Evolutionary conservation across 2,113 vertebrate genomes (phyloP), one percentile per base, ranked within the genome.

Genomic region (Pagrus major): DNA sequence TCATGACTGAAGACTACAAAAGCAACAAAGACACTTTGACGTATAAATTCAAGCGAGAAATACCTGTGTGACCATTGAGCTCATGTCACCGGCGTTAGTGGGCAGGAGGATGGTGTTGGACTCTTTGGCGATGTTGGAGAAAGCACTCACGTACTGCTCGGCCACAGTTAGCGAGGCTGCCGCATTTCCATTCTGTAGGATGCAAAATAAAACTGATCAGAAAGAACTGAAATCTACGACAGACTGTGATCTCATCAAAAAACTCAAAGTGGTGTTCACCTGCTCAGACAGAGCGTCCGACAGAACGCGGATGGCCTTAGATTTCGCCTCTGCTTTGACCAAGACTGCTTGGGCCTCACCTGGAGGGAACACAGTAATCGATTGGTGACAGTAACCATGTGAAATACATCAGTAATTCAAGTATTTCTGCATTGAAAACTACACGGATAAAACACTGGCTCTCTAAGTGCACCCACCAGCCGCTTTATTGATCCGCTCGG

Each of bases 11-110:
- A 11, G 2, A 55, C 20, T 25, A 11, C 18, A 27, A 52, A 47
- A 54, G 8, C 27, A 59, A 44, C 1, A 52, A 29, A 25, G 2
- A 12, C 39, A 49, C 27, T 25, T 3, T 21, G 0, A 39, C 2
- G 0, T 25, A 16, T 6, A 33, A 42, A 14, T 46, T 33, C 6
- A 20, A 29, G 31, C 15, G 6, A 9, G 18, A 47, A 93, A 79
- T 86, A 99, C 98, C 97, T 99, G 98, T 12, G 97, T 90, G 2
- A 99, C 98, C 98, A 99, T 99, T 70, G 93, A 95, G 42, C 94
- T 96, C 74, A 99, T 76, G 16, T 99, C 97, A 0, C 97, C 96
- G 0, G 96, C 93, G 76, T 96, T 98, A 39, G 97, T 90, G 0
- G 98, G 98, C 79, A 99, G 95, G 23, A 99, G 94, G 67, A 99